Base-by-base conservation (phyloP, 2,888 invertebrate genomes). In the Troilus luridus region DNA sequence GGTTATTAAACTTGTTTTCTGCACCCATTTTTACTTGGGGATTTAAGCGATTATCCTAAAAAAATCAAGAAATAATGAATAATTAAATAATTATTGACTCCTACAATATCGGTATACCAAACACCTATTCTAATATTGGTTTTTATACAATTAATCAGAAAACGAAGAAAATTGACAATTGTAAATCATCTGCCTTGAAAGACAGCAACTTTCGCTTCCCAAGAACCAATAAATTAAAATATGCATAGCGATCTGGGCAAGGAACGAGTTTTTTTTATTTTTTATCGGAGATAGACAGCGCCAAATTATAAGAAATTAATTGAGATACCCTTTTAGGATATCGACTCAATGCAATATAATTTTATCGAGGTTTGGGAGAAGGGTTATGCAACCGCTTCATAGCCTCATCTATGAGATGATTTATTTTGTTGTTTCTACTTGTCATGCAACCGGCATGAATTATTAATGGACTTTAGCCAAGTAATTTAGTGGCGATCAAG, bases 161-260 rank as follows among this genome's bases (percentile, higher is more conserved):
- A 17, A 41, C 12, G 17, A 17, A 77, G 41, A 77, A 77, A 77
- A 27, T 77, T 77, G 72, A 77, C 41, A 27, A 17, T 77, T 27
- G 41, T 77, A 77, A 77, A 77, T 77, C 72, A 77, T 77, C 72
- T 77, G 27, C 41, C 72, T 77, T 19, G 7, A 67, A 77, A 77
- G 72, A 77, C 72, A 41, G 72, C 72, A 17, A 77, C 72, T 77
- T 77, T 77, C 72, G 27, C 41, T 77, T 77, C 41, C 41, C 27
- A 77, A 77, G 72, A 27, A 24, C 72, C 12, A 77, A 77, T 77
- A 77, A 77, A 77, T 77, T 77, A 77, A 77, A 77, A 77, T 77
- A 77, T 77, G 27, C 27, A 72, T 11, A 14, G 72, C 24, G 24
- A 27, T 72, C 72, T 14, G 6, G 72, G 27, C 24, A 41, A 14